These are phyloP conservation scores for Microcebus tavaratra DNA, from an alignment of 2,113 vertebrate genomes.

Conservation along the genomic window DNA sequence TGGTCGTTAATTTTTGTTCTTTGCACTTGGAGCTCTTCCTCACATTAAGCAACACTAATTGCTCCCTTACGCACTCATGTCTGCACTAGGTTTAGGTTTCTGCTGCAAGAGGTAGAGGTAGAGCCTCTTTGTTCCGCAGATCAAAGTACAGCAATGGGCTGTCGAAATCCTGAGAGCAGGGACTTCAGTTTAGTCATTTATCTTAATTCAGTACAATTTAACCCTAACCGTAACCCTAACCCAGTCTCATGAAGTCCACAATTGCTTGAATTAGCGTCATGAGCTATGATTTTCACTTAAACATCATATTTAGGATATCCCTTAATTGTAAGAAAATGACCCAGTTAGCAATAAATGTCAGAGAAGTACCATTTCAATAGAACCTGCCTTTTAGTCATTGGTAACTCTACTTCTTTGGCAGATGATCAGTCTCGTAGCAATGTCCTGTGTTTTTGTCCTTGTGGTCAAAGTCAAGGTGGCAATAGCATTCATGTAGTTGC, in stretches of 20 bases:
- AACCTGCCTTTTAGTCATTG: rapidly evolving
- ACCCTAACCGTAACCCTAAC: too few relatives aligned
- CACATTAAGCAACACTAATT: rapidly evolving
- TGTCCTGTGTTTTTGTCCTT: neutral
- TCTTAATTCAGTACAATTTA: neutral
- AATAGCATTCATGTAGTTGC: neutral
- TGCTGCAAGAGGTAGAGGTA: rapidly evolving
- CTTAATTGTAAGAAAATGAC: neutral
- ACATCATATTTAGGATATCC: rapidly evolving
- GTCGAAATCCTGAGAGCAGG: too few relatives aligned
- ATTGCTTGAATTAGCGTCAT: rapidly evolving
- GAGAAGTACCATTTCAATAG: neutral
- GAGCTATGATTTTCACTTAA: too few relatives aligned
- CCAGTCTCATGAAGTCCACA: too few relatives aligned
- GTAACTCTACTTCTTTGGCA: neutral
- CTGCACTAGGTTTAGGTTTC: neutral
- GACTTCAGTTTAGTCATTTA: too few relatives aligned
- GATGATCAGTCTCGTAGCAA: rapidly evolving
- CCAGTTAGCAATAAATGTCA: neutral
- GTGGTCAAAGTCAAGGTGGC: neutral
- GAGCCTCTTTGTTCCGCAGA: neutral
- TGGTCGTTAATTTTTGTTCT: neutral
- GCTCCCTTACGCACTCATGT: neutral
- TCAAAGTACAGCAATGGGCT: neutral
- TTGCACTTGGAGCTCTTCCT: too few relatives aligned